These are phyloP conservation scores for Oscheius myriophilus DNA, from an alignment of 2,888 invertebrate species.

Conservation along the genomic window DNA sequence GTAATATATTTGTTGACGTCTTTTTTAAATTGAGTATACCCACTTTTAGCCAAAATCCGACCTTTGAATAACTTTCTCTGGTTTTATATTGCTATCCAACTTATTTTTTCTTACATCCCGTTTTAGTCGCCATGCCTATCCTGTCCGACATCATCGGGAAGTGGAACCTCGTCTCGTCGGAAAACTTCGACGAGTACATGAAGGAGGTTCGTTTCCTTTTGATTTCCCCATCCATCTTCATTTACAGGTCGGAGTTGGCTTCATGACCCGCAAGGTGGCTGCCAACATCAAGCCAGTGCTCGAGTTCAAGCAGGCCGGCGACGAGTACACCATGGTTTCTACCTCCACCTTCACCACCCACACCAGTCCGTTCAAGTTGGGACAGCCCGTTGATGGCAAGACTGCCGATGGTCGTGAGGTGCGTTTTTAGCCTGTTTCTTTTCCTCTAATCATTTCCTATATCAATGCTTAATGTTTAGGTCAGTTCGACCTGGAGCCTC, in stretches of 20 bases:
- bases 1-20: too few relatives aligned
- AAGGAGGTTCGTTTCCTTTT: constrained; percentile 49
- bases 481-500: constrained; percentile 53
- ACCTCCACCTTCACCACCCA: constrained; percentile 69
- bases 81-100: too few relatives aligned
- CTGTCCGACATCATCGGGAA: constrained; percentile 60
- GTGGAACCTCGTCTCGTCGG: constrained; percentile 66
- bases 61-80: too few relatives aligned
- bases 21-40: too few relatives aligned
- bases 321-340: constrained; percentile 64
- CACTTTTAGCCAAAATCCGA: too few relatives aligned
- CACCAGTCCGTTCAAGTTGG: constrained; percentile 62
- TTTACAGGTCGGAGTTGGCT: constrained; percentile 57
- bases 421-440: constrained; percentile 22
- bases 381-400: constrained; percentile 60
- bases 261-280: constrained; percentile 65
- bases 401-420: constrained; percentile 68
- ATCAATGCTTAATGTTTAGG: constrained; percentile 39
- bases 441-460: too few relatives aligned
- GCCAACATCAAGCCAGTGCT: constrained; percentile 63
- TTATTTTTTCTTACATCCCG: too few relatives aligned
- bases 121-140: constrained; percentile 39
- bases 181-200: constrained; percentile 68
- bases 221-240: neutral
- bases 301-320: constrained; percentile 58